These are phyloP conservation scores for Pyrrhosoma nymphula DNA, from an alignment of 2,888 invertebrate species.

Conservation along the genomic window DNA sequence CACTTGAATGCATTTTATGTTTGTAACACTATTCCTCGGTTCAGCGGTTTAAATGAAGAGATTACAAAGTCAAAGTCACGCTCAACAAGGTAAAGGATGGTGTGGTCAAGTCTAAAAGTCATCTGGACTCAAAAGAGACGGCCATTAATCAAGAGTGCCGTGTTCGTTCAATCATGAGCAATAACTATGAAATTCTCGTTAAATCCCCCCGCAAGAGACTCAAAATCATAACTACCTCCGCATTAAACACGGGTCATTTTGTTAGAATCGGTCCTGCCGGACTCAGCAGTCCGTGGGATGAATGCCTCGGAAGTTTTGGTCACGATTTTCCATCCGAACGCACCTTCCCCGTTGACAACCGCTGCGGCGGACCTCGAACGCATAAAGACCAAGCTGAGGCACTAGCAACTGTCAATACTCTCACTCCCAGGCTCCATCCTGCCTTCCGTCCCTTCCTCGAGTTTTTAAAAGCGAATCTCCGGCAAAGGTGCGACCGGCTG, in stretches of 20 bases:
- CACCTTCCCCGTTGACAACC: neutral
- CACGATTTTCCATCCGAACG: slow-evolving; percentile 36
- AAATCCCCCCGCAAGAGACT: neutral
- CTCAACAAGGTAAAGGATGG: neutral
- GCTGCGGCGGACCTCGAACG: neutral
- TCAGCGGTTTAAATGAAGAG: neutral
- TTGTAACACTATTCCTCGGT: too few relatives aligned
- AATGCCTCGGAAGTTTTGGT: neutral
- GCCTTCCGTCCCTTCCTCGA: neutral
- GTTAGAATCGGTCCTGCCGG: neutral
- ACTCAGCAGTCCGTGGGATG: slow-evolving; percentile 33
- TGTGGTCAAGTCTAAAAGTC: neutral
- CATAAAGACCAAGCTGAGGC: neutral
- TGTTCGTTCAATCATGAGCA: neutral
- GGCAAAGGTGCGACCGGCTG: neutral
- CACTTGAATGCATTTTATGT: too few relatives aligned
- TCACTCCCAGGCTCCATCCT: neutral
- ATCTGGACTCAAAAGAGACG: neutral
- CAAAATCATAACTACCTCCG: neutral
- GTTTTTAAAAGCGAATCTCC: neutral
- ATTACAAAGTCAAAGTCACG: neutral
- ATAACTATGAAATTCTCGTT: slow-evolving; percentile 19
- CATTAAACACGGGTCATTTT: neutral
- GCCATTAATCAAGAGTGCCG: neutral
- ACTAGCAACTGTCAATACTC: neutral